Base-by-base conservation (phyloP, 2,797 vertebrate genomes). In the Gallinago stenura region DNA sequence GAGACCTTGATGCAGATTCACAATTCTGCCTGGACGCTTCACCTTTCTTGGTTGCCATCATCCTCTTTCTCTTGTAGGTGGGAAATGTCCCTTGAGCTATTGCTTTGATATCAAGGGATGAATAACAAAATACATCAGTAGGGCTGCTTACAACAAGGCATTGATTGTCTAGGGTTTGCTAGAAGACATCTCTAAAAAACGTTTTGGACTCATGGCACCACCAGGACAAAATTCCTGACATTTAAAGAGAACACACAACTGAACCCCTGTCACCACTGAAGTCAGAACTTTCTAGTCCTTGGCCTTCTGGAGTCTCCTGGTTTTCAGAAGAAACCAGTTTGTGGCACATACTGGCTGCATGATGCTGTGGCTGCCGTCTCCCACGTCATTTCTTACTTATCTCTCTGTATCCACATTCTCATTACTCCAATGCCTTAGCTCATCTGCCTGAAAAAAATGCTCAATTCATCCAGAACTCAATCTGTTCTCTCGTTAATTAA, bases 331-430 rank as follows among this genome's bases (percentile, higher is more conserved):
- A 61, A 65, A 15, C n/a, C 33, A 39, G 18, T 14, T 53, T 35
- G 26, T 12, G 16, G 50, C 28, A 64, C 12, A 2, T 0, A 0
- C 15, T 31, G 39, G 8, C 24, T 81, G 31, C 56, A 33, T 9
- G 10, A 35, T 19, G 37, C 57, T 16, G 65, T 3, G 12, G 19
- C 25, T 68, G 18, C 45, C 48, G 39, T 8, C 28, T 53, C 46
- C 64, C 26, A 51, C 1, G 0, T 25, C 6, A 4, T 25, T 69
- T 69, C 60, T 80, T 50, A 26, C 18, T 56, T 45, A 26, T 8
- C 72, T 41, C 70, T 79, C 54, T 35, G n/a, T 24, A 70, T 10
- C 35, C n/a, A 50, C 3, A 0, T 30, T 54, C 39, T 82, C 60
- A 41, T 31, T 53, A 43, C 41, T 15, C 5, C 33, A 20, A 12